A percentile compares a stretch with the other conserved stretches of the same genome.
Conservation (phyloP, 2,797 vertebrate genomes). For the Masticophis lateralis region DNA sequence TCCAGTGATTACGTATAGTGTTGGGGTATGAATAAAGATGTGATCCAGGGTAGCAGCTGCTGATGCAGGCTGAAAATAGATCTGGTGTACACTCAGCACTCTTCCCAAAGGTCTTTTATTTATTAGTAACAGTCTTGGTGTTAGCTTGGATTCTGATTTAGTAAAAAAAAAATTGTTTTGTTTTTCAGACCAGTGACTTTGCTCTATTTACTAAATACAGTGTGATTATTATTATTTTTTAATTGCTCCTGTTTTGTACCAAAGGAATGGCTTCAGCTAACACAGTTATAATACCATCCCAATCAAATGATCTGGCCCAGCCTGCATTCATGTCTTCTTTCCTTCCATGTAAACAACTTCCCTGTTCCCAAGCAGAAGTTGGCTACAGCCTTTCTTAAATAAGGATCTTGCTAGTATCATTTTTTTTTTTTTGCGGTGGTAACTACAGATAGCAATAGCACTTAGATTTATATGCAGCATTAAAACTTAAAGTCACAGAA, state of each 20-base stretch:
- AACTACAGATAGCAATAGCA: background rate
- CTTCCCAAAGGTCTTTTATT: constrained; percentile 87
- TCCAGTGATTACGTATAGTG: constrained; percentile 92
- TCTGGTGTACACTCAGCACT: constrained; percentile 88
- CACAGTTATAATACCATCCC: constrained; percentile 71
- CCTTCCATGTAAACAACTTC: background rate
- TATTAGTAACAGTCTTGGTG: constrained; percentile 79
- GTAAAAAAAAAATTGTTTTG: constrained; percentile 55
- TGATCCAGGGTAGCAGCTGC: constrained; percentile 91
- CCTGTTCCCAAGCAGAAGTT: background rate
- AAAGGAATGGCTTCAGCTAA: constrained; percentile 68
- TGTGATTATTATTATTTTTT: constrained; percentile 65
- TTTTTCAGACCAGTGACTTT: constrained; percentile 74
- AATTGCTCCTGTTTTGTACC: constrained; percentile 43
- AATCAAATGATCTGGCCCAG: constrained; percentile 16
- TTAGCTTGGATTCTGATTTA: constrained; percentile 78
- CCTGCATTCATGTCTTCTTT: background rate
- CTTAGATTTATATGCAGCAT: background rate
- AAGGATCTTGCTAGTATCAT: background rate
- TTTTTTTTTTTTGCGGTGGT: background rate
- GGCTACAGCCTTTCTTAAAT: background rate
- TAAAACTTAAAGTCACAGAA: no score
- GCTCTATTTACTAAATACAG: constrained; percentile 74
- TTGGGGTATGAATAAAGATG: constrained; percentile 84
- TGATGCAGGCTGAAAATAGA: constrained; percentile 98